Evolutionary conservation across 92 coral and sea anemone genomes (phyloP), one percentile per base, ranked within the genome.

Genomic region (Desmophyllum pertusum): DNA sequence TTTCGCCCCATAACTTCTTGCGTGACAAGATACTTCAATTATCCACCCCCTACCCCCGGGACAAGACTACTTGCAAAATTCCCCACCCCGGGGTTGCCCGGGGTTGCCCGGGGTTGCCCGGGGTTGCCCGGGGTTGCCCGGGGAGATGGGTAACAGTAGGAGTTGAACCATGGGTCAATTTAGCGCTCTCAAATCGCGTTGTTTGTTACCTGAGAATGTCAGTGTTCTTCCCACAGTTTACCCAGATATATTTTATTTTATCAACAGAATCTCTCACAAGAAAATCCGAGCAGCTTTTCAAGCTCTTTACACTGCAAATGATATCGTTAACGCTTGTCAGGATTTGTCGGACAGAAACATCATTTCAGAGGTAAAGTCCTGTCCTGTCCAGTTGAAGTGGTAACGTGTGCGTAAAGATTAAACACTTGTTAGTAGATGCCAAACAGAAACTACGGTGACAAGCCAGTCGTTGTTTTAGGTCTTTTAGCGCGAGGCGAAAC

Each of bases 301-400:
- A 61, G 98, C 99, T 5, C 93, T 96, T 19, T 92, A 89, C 76
- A 93, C 94, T 63, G 99, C 99, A 35, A 96, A 96, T 67, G 92
- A 94, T 51, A 87, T 96, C 64, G 98, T 96, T 10, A 96, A 94
- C 76, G 88, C 93, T 39, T 96, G 99, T 57, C 87, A 84, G 52
- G 93, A 88, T 61, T 89, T 91, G 62, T 85, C 87, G 52, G 85
- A 96, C 83, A 89, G 90, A 41, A n/a, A 78, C 83, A 63, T 73
- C 94, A 5, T 88, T 93, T 43, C 67, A 82, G 40, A 90, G 92
- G 98, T 96, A 76, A 83, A 14, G 6, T 37, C 17, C 55, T 15
- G 55, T 0, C 18, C 2, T 50, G 3, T 50, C 11, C 18, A 11
- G 55, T 50, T 3, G 0, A 9, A 21, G 2, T 21, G 13, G 8